Base-by-base conservation (phyloP, 2,113 vertebrate species). In the Nyctereutes procyonoides region DNA sequence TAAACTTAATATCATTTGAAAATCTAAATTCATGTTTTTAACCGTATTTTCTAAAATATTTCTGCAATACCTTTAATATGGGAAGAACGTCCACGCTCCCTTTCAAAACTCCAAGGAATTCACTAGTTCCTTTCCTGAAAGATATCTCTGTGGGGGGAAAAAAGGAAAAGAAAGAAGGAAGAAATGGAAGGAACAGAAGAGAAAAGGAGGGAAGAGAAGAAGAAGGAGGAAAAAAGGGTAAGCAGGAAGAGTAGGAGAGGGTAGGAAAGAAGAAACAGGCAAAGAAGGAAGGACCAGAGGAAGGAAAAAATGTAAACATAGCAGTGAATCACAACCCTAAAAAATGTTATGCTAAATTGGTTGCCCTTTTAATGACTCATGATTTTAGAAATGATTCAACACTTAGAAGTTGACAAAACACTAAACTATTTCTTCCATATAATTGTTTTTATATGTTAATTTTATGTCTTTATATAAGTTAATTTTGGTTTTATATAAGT, bases 61-160 rank as follows among this genome's bases (percentile, higher is more conserved):
- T 77, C 81, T 80, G 14, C 56, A 94, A 53, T 98, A 98, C 97
- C 98, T 98, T 97, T 88, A 98, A 80, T 93, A 98, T 74, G 76
- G 97, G 97, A 83, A 98, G 91, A 95, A 63, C 11, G 63, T 97
- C 94, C 0, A 6, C 10, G 30, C 7, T 56, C 30, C 71, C 84
- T 32, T 95, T 95, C 0, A 28, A 22, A 85, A 43, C 38, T 3
- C 30, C 92, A 19, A 13, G 11, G 20, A n/a, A 30, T 63, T 96
- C 92, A 7, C 71, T 24, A 12, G 4, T 38, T 5, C 1, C n/a
- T 88, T 74, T 92, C n/a, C 5, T 97, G 67, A 74, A 1, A 93
- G 55, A 1, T 81, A 0, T 0, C 0, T 92, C 97, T 98, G 88
- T 16, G 43, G 43, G 20, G 10, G 35, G 11, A 12, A 5, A 0